phyloP scores from a whole-genome alignment of 2,113 vertebrate genomes.

The mouse (Mus musculus) region DNA sequence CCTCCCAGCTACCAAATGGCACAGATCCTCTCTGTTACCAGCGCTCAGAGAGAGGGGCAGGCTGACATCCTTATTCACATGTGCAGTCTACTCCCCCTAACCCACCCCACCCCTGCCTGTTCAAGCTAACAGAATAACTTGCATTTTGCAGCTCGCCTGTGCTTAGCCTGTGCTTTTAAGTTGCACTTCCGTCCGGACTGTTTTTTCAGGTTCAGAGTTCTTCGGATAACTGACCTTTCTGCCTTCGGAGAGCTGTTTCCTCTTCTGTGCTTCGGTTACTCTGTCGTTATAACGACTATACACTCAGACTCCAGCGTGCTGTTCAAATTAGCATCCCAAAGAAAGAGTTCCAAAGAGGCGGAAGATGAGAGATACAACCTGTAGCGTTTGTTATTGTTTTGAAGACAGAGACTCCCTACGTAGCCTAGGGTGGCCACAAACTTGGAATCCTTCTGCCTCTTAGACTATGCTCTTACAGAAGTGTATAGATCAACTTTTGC shows the following conservation, averaged over 20 bases:
- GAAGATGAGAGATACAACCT: not conserved
- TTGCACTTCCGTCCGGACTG: not conserved
- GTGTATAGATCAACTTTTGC: not conserved
- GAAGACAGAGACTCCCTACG: not conserved
- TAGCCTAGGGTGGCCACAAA: not conserved
- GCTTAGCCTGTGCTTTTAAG: not conserved
- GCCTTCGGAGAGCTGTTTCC: not conserved
- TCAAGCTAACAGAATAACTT: not conserved
- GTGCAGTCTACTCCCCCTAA: no score
- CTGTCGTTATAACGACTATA: not conserved
- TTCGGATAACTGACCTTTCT: not conserved
- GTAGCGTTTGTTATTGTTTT: not conserved
- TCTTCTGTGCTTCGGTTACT: not conserved
- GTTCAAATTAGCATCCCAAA: not conserved
- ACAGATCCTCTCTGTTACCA: no score
- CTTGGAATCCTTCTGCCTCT: not conserved
- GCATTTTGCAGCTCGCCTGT: not conserved
- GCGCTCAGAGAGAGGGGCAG: not conserved
- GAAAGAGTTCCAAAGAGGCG: not conserved
- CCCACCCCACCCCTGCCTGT: accelerated
- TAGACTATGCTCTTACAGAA: not conserved
- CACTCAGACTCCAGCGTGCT: not conserved
- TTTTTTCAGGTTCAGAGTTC: not conserved
- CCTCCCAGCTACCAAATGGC: not conserved
- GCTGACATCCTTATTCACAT: not conserved